Conservation (phyloP, 1,140 invertebrate genomes). For the Bicyclus anynana region DNA sequence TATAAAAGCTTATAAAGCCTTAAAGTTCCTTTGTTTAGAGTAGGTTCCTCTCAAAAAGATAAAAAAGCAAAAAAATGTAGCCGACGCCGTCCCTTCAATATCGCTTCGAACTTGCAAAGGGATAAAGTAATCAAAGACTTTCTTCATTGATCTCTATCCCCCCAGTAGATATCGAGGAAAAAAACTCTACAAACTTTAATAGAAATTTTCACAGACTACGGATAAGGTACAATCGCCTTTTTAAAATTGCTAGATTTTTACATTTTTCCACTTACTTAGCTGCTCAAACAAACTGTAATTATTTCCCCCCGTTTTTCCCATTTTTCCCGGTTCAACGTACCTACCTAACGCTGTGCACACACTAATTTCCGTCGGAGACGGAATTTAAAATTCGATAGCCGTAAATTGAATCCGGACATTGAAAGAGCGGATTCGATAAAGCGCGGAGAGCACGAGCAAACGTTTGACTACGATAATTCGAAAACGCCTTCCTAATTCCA, state of each 20-base stretch:
- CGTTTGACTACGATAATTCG: constrained; percentile 55
- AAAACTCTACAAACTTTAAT: constrained; percentile 31
- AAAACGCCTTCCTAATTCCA: constrained; percentile 59
- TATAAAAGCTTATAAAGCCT: not conserved
- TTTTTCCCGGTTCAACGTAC: constrained; percentile 23
- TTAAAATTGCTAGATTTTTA: constrained; percentile 49
- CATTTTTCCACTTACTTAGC: constrained; percentile 23
- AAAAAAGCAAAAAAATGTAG: not conserved
- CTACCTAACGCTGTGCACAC: constrained; percentile 50
- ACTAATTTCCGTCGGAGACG: constrained; percentile 60
- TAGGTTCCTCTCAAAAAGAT: not conserved
- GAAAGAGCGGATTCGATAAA: constrained; percentile 41
- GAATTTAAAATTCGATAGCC: constrained; percentile 55
- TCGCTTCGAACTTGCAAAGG: not conserved
- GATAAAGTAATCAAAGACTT: not conserved
- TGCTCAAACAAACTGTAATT: constrained; percentile 15
- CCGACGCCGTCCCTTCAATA: constrained; percentile 1
- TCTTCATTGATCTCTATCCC: not conserved
- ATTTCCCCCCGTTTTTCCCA: constrained; percentile 6
- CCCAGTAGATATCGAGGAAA: not conserved
- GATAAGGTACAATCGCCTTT: constrained; percentile 29
- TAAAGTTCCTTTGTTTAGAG: not conserved
- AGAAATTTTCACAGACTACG: constrained; percentile 39
- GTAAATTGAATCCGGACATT: constrained; percentile 64
- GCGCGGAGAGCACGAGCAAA: constrained; percentile 54